Evolutionary conservation across 2,888 invertebrate genomes (phyloP).

Genomic region (Choristoneura rosaceana): DNA sequence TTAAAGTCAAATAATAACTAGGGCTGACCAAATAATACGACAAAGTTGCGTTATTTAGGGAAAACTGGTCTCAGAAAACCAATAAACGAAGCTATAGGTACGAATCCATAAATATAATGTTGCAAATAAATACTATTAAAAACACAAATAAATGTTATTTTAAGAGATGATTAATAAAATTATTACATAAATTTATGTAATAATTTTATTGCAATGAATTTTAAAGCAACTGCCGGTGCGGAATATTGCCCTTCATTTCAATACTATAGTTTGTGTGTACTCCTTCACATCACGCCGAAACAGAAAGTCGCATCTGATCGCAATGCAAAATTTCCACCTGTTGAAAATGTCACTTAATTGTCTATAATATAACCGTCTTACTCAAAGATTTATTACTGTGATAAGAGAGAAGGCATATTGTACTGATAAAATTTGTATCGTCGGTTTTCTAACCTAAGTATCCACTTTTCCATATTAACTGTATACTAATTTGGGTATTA

Average conservation of each 20-base stretch:
- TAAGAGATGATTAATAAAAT: constrained; percentile 6
- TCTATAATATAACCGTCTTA: no score
- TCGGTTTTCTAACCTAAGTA: no score
- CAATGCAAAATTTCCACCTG: not conserved
- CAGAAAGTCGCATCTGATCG: not conserved
- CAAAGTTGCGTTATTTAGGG: not conserved
- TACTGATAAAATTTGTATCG: no score
- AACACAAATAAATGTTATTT: constrained; percentile 9
- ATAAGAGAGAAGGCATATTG: not conserved
- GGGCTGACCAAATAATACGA: no score
- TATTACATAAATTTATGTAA: not conserved
- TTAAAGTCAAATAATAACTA: no score
- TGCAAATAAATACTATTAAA: not conserved
- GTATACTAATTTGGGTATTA: no score
- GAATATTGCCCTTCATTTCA: constrained; percentile 22
- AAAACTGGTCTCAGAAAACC: not conserved
- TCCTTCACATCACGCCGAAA: not conserved
- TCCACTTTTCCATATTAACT: no score
- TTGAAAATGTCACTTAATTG: not conserved
- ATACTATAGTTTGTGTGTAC: not conserved
- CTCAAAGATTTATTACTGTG: no score
- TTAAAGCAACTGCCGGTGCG: constrained; percentile 1
- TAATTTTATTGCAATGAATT: no score
- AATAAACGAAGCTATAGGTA: not conserved
- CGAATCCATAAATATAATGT: not conserved